Evolutionary conservation across 1,140 invertebrate genomes (phyloP), one percentile per base, ranked within the genome.

Genomic region (Rhizoglyphus robini): DNA sequence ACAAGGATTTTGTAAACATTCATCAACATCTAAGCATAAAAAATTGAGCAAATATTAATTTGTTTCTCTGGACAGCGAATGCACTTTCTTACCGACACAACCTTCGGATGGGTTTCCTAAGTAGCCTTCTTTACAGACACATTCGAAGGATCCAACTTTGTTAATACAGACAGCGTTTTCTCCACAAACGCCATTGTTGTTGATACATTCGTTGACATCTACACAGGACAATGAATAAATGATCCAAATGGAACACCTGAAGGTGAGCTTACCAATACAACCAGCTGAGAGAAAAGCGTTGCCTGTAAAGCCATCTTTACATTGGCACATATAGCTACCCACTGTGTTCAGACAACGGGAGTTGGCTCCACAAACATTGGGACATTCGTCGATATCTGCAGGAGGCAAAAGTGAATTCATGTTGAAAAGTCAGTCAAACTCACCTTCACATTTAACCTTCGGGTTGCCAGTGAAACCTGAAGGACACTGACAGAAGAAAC

Each of bases 401-500:
- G 15, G 8, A 15, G n/a, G n/a, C 23, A 34, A 41, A 23, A 51
- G 23, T 49, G 23, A 3, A 41, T 11, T 41, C 8, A 41, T 41
- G 18, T 11, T 11, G 36, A 11, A 41, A 41, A 41, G 18, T 11
- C 36, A 41, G 18, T 41, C 8, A 11, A 41, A 41, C 18, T 41
- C 36, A 51, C 48, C 48, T 34, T 63, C 62, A 27, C 62, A 57
- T 32, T 32, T 13, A 4, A 18, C 61, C 25, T 57, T 63, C 61
- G 46, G 41, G 27, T 57, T 48, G 58, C 46, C 62, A 59, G 41
- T 63, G 18, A 57, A 48, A 13, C 91, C 92, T 23, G 81, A 81
- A 68, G 86, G 83, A 76, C 94, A 97, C 67, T 88, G 84, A 75
- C 94, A 97, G 65, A 82, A 81, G 75, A 84, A 95, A 59, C 85